Evolutionary conservation across 2,888 invertebrate genomes (phyloP), one percentile per base, ranked within the genome.

Genomic region (Elmis aenea): DNA sequence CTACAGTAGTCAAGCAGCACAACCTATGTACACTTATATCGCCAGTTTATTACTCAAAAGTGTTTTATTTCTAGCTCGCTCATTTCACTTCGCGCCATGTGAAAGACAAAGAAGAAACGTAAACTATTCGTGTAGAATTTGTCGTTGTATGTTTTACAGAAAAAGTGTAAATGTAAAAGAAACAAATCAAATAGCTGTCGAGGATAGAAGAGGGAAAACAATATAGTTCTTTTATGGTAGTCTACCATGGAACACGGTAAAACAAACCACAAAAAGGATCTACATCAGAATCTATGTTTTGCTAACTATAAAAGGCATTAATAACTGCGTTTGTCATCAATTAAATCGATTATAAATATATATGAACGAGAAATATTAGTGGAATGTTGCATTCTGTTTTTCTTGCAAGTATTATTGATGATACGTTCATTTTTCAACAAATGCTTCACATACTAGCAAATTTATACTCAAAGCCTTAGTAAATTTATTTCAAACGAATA

Each of bases 101-200:
- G n/a, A n/a, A n/a, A n/a, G n/a, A n/a, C n/a, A n/a, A n/a, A n/a
- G n/a, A n/a, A n/a, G n/a, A n/a, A n/a, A n/a, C n/a, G n/a, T n/a
- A n/a, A n/a, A n/a, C n/a, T n/a, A n/a, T n/a, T n/a, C n/a, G n/a
- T n/a, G n/a, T n/a, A n/a, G n/a, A n/a, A 18, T 8, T 5, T 18
- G 8, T 18, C 18, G 8, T 18, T 8, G 1, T n/a, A 11, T 4
- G 14, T 33, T 26, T 13, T 25, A 11, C 36, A 31, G 46, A 38
- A 47, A 46, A 47, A 45, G 47, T 33, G 43, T 33, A 47, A 47
- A 43, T 45, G 42, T 37, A 34, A 20, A 38, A 42, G 48, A 50
- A 48, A 50, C 48, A 46, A 45, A 50, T 50, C 50, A 50, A 50
- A 40, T 34, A 34, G 39, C 38, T 45, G 42, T 44, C 33, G 16